Percentiles rank a stretch among this genome's conserved stretches.
Conservation (phyloP, 2,797 vertebrate genomes). For the Sebastes matsubarae region DNA sequence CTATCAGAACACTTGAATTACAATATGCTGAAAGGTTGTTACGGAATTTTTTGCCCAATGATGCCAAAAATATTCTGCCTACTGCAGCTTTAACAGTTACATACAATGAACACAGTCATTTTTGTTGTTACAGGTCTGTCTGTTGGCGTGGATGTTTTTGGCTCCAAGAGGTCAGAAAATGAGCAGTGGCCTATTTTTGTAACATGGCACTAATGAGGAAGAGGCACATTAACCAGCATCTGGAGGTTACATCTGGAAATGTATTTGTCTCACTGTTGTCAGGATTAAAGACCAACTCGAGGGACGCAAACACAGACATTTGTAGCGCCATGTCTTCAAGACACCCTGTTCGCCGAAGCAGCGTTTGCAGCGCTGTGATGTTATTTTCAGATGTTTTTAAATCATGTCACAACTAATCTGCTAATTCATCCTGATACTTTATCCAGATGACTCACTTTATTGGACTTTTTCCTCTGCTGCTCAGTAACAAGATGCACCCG, state of each 20-base stretch:
- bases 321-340: not conserved
- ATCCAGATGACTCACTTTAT: constrained; percentile 21
- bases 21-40: too few species aligned
- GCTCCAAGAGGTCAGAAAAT: constrained; percentile 17
- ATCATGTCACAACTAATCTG: constrained; percentile 13
- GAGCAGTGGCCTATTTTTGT: not conserved
- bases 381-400: constrained; percentile 37
- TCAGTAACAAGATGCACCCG: constrained; percentile 19
- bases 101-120: not conserved
- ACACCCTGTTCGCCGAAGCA: not conserved
- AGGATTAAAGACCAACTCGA: constrained; percentile 1
- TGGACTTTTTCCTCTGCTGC: constrained; percentile 12
- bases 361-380: not conserved
- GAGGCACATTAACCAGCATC: not conserved
- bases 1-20: too few species aligned
- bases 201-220: not conserved
- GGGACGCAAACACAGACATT: not conserved
- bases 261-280: not conserved
- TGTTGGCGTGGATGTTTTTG: not conserved
- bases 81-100: not conserved
- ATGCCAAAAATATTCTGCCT: too few species aligned
- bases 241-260: constrained; percentile 7
- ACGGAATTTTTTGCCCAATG: too few species aligned
- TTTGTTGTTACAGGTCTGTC: constrained; percentile 36
- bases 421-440: constrained; percentile 4